Base-by-base conservation (phyloP, 2,888 invertebrate genomes). In the Byasa hedistus region DNA sequence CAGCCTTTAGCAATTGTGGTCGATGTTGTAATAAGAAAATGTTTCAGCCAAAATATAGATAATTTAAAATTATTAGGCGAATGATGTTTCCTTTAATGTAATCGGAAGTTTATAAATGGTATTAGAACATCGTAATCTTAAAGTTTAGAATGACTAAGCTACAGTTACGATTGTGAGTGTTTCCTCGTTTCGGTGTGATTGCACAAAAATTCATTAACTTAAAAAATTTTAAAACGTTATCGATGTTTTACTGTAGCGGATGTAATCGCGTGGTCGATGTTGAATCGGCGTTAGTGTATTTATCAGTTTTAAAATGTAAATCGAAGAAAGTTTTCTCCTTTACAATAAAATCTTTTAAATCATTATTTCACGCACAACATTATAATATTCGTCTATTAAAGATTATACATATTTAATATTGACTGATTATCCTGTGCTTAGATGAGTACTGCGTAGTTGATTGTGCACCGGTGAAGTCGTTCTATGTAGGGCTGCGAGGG, bases 401-500 rank as follows among this genome's bases (percentile, higher is more conserved):
- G 56, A 57, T 68, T 61, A 61, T 55, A 61, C 48, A 64, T 52
- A 60, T 70, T 67, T 66, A 63, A 74, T 73, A 70, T 71, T 66
- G 75, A 76, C 75, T 75, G 75, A 75, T 71, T 72, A 72, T 69
- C 66, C 59, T 67, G 65, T 69, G 71, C 68, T 69, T 73, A 71
- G 68, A 68, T 56, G 19, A 36, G 63, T 58, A 32, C 10, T 57
- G 57, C 60, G 69, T 71, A 69, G 61, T 66, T 59, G 27, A 58
- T 58, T 60, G 54, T 58, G 51, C 66, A 65, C 55, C 44, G 60
- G 64, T 61, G 52, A 66, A 64, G 51, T 44, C 64, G 68, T 32
- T 54, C 60, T 48, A 65, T 39, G 61, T 66, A 60, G 68, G 15
- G 62, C 48, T 56, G 8, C 55, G 22, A 24, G 61, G 36, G 52